Percentiles rank a stretch among this genome's conserved stretches.
Conservation (phyloP, 2,888 invertebrate species). For the Drosophila nigricruria region DNA sequence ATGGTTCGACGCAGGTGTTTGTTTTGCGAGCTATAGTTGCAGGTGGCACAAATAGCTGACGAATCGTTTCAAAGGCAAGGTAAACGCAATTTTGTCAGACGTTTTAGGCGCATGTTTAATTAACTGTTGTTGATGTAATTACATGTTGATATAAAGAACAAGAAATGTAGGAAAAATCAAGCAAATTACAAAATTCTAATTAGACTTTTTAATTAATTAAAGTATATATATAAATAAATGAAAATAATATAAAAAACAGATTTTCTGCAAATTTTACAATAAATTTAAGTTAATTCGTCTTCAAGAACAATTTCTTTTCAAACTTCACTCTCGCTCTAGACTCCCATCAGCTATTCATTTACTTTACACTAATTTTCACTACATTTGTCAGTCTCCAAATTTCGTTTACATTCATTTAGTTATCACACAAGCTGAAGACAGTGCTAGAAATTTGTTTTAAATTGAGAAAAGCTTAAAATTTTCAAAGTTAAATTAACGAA, state of each 20-base stretch:
- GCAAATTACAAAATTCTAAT: background rate
- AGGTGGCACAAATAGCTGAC: constrained; percentile 33
- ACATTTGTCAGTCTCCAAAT: background rate
- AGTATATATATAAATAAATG: too few species aligned
- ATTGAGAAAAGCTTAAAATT: constrained; percentile 10
- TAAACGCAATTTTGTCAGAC: background rate
- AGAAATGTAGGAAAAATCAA: background rate
- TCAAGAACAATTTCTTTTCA: background rate
- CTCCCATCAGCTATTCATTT: background rate
- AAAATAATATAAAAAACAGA: too few species aligned
- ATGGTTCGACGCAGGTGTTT: constrained; percentile 30
- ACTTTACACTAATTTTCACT: background rate
- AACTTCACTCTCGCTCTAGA: too few species aligned
- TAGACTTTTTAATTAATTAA: background rate
- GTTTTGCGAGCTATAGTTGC: background rate
- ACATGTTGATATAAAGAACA: background rate
- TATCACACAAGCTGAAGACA: constrained; percentile 1
- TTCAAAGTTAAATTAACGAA: background rate
- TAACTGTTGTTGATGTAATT: constrained; percentile 9
- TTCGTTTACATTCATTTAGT: constrained; percentile 7
- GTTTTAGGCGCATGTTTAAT: background rate
- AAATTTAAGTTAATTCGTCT: background rate
- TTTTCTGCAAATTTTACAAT: too few species aligned
- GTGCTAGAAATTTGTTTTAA: constrained; percentile 22
- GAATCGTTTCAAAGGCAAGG: constrained; percentile 27